Conservation (phyloP, 2,113 vertebrate species). For the Pseudorasbora parva region DNA sequence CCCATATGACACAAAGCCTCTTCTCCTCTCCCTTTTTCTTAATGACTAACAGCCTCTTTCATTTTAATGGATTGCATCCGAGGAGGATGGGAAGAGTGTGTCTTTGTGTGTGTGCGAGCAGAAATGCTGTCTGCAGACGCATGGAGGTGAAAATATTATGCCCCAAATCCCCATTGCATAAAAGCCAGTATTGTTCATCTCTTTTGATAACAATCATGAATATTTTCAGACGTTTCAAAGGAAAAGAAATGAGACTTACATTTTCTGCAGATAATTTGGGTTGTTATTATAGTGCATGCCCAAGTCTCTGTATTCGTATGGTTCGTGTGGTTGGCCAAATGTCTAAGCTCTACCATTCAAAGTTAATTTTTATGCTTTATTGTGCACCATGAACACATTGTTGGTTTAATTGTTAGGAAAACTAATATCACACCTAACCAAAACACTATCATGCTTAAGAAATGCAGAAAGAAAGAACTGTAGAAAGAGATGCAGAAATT, state of each 20-base stretch:
- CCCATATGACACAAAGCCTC: conserved; percentile 50
- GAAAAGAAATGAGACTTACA: neutral
- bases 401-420: neutral
- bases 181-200: conserved; percentile 5
- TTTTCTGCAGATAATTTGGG: neutral
- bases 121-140: conserved; percentile 15
- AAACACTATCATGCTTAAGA: neutral
- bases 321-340: neutral
- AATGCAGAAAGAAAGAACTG: neutral
- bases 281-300: neutral
- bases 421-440: neutral
- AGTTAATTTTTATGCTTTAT: neutral
- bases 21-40: conserved; percentile 39
- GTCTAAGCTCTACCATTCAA: neutral
- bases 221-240: neutral
- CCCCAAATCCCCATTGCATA: neutral
- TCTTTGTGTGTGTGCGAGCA: neutral
- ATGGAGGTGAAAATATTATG: conserved; percentile 46
- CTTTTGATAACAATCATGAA: conserved; percentile 29
- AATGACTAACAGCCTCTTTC: conserved; percentile 51
- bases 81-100: conserved; percentile 6
- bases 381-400: neutral
- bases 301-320: neutral
- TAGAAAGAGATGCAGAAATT: neutral
- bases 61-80: conserved; percentile 53